A percentile compares a stretch with the other conserved stretches of the same genome.
phyloP scores from a whole-genome alignment of 2,888 invertebrate genomes.

The Scaptomyza caliginosa region DNA sequence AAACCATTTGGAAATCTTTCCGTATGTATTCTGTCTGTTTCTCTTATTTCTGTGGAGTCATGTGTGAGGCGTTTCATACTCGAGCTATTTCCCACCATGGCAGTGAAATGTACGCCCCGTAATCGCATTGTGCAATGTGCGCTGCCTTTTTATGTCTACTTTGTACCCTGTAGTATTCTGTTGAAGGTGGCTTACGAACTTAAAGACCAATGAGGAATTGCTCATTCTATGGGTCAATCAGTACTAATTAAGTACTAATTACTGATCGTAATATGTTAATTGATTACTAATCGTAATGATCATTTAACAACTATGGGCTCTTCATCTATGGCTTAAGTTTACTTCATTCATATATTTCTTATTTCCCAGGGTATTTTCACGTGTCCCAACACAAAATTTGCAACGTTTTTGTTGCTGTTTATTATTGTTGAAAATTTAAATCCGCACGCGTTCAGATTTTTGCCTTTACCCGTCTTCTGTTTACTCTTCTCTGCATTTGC shows the following conservation, averaged over 20 bases:
- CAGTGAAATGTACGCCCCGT: slow-evolving; percentile 34
- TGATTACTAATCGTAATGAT: no score
- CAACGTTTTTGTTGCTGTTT: slow-evolving; percentile 45
- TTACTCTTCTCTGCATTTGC: slow-evolving; percentile 2
- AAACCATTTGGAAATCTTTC: slow-evolving; percentile 55
- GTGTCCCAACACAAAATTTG: not conserved
- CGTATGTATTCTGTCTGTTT: slow-evolving; percentile 1
- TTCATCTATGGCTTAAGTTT: no score
- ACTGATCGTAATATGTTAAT: no score
- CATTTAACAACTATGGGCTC: no score
- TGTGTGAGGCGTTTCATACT: slow-evolving; percentile 51
- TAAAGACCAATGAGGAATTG: no score
- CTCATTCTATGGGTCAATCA: no score
- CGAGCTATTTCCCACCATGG: slow-evolving; percentile 61
- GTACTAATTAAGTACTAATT: no score
- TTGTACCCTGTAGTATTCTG: slow-evolving; percentile 3
- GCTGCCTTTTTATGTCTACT: slow-evolving; percentile 43
- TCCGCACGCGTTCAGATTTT: slow-evolving; percentile 71
- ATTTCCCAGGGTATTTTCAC: slow-evolving; percentile 12
- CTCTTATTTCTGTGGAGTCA: slow-evolving; percentile 46
- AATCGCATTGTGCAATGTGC: not conserved
- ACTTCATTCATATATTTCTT: no score
- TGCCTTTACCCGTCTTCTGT: slow-evolving; percentile 26
- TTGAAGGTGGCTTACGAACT: not conserved
- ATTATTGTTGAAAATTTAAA: slow-evolving; percentile 76